Evolutionary conservation across 2,113 vertebrate genomes (phyloP).

Genomic region (Salminus brasiliensis): DNA sequence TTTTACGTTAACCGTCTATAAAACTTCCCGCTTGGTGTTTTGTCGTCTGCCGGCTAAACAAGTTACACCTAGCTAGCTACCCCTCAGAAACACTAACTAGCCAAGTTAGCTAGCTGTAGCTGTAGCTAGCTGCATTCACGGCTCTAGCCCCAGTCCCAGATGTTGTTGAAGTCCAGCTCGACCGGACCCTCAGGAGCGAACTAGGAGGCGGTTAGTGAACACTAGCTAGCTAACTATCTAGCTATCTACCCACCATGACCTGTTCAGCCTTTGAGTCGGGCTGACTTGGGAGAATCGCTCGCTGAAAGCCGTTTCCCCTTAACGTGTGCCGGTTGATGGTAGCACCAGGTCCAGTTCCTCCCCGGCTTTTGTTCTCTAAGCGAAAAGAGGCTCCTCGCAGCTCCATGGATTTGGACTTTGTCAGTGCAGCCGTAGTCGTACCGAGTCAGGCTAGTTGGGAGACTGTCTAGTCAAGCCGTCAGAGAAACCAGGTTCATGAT

Average conservation of each 20-base stretch:
- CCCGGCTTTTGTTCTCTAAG: not conserved
- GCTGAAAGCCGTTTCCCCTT: not conserved
- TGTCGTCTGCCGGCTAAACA: not conserved
- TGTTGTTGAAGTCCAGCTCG: no score
- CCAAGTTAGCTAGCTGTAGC: no score
- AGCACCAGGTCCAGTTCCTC: not conserved
- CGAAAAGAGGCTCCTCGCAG: not conserved
- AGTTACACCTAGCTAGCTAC: not conserved
- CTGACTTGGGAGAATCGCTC: not conserved
- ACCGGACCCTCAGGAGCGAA: no score
- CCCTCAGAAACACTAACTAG: not conserved
- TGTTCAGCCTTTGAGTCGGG: not conserved
- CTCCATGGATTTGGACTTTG: constrained; percentile 3
- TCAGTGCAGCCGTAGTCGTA: not conserved
- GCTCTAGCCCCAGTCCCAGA: no score
- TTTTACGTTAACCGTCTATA: not conserved
- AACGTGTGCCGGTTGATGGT: not conserved
- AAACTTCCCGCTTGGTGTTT: not conserved
- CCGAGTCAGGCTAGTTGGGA: not conserved
- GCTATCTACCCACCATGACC: not conserved
- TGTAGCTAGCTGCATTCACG: no score
- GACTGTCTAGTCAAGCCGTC: not conserved
- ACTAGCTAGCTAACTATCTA: not conserved
- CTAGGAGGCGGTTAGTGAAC: not conserved
- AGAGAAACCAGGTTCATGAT: not conserved